phyloP scores from a whole-genome alignment of 2,888 invertebrate species.

The Pheosia tremula region DNA sequence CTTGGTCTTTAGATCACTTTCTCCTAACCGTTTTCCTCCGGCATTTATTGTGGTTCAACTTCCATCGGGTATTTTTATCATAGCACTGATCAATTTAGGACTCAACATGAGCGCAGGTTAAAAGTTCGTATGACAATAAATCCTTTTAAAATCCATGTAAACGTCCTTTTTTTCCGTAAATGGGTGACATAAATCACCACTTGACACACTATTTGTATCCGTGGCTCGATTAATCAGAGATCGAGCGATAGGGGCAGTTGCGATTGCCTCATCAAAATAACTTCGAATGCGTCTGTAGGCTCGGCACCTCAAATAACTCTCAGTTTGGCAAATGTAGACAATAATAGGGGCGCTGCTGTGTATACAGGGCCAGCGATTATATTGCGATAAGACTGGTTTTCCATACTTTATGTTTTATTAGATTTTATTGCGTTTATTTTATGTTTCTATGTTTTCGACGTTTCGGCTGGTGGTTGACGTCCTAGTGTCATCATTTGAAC shows the following conservation, averaged over 20 bases:
- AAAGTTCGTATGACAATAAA: neutral
- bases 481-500: no score
- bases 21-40: neutral
- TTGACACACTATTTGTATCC: slow-evolving; percentile 9
- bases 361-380: no score
- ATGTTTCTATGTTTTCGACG: no score
- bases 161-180: neutral
- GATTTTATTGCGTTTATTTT: no score
- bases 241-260: neutral
- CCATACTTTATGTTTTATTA: no score
- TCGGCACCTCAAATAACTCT: neutral
- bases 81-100: neutral
- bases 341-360: no score
- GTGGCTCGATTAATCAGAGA: slow-evolving; percentile 36
- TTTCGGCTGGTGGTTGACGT: no score
- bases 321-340: no score
- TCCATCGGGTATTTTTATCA: neutral
- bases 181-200: slow-evolving; percentile 26
- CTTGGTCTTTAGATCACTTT: no score
- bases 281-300: neutral
- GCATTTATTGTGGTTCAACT: no score
- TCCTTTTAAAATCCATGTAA: slow-evolving; percentile 7
- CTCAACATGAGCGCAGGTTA: neutral
- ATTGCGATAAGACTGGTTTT: no score
- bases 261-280: slow-evolving; percentile 15